A percentile compares a stretch with the other conserved stretches of the same genome.
phyloP scores from a whole-genome alignment of 2,113 vertebrate genomes.

The Heterocephalus glaber region DNA sequence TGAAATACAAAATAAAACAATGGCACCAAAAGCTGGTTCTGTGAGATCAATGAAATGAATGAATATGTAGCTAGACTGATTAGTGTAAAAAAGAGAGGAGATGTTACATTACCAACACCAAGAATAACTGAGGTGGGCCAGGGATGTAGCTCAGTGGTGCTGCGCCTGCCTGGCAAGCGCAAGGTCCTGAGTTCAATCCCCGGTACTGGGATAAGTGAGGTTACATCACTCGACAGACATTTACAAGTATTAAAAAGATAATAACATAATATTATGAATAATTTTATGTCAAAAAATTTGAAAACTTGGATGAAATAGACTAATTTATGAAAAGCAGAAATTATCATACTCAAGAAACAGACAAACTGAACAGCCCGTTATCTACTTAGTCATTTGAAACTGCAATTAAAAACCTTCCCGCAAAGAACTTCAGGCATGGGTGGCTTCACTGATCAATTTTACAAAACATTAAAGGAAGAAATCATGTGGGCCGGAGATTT shows the following conservation, averaged over 20 bases:
- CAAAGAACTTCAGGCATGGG: background rate
- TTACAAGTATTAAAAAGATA: background rate
- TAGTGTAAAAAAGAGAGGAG: background rate
- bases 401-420: background rate
- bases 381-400: background rate
- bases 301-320: background rate
- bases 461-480: slow-evolving; percentile 14
- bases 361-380: background rate
- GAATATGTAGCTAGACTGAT: background rate
- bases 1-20: background rate
- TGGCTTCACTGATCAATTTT: background rate
- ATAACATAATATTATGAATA: background rate
- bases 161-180: too few relatives aligned
- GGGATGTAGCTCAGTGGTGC: too few relatives aligned
- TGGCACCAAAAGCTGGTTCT: background rate
- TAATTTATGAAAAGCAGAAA: slow-evolving; percentile 28
- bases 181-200: too few relatives aligned
- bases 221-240: background rate
- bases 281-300: background rate
- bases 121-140: background rate
- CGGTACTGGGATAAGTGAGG: background rate
- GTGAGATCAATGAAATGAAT: background rate
- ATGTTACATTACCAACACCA: background rate
- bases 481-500: too few relatives aligned
- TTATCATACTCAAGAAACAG: background rate